Base-by-base conservation (phyloP, 2,797 vertebrate genomes). In the Gambelia wislizenii region DNA sequence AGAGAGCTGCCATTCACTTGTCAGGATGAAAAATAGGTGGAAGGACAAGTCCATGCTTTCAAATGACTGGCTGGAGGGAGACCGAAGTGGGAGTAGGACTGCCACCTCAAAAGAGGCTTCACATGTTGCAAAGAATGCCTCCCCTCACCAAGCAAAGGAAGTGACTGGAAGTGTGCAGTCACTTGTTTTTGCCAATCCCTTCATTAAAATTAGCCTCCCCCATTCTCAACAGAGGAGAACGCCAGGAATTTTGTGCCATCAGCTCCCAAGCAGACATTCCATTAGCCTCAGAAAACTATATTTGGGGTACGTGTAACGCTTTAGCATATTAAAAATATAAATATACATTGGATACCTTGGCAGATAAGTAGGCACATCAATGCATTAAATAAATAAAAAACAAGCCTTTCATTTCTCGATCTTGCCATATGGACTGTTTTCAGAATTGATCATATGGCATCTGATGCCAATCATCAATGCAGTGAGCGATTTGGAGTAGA, bases 1-100 rank as follows among this genome's bases (percentile, higher is more conserved):
- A 86, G 70, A 67, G 56, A 75, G 47, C 84, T 89, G 84, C 70
- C 84, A 83, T 10, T 89, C 89, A 86, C 49, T 82, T 86, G 84
- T 64, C 84, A 69, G 47, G 59, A 86, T 18, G 83, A 64, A 70
- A 76, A 52, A 42, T 9, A 56, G 20, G 77, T 42, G 20, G 33
- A 70, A 30, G 20, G 49, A 75, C 42, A 22, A 18, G 47, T 10
- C 59, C 44, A 5, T 0, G 3, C 54, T 88, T 64, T n/a, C 49
- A 81, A 72, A 61, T 5, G n/a, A 67, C 9, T 12, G 42, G 6
- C 36, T 8, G 52, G 49, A 44, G 67, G 78, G 36, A 47, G 64
- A 25, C 33, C 6, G 44, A 64, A 39, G 39, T 42, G 33, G 20
- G 33, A 47, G 44, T 1, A 16, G 18, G 56, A 8, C 39, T 64